Percentiles rank a stretch among this genome's conserved stretches.
These are phyloP conservation scores for Vollenhovia emeryi DNA, from an alignment of 1,140 invertebrate genomes.

Conservation along the genomic window DNA sequence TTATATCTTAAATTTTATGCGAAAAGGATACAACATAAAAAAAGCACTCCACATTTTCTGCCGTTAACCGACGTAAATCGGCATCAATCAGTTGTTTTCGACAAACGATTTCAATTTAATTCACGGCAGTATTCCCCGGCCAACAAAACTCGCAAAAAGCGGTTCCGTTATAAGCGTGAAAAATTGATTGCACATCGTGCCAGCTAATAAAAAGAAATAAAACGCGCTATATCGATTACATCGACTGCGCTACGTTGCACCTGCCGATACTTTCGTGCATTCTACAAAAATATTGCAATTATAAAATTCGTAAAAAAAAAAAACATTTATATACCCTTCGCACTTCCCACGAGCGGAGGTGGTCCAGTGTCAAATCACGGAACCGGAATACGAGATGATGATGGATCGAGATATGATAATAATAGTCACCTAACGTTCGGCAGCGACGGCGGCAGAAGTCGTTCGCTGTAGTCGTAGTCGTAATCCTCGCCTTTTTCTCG, in stretches of 20 bases:
- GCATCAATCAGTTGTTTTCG: constrained; percentile 57
- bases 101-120: constrained; percentile 56
- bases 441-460: constrained; percentile 89
- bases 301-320: constrained; percentile 23
- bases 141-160: constrained; percentile 30
- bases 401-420: constrained; percentile 34
- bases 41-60: not conserved
- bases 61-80: constrained; percentile 47
- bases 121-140: constrained; percentile 20
- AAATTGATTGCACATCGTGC: constrained; percentile 52
- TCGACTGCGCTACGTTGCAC: constrained; percentile 2
- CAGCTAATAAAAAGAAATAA: constrained; percentile 54
- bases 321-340: not conserved
- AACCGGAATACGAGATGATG: not conserved
- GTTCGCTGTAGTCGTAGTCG: constrained; percentile 89
- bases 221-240: constrained; percentile 42
- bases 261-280: constrained; percentile 16
- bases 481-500: constrained; percentile 82
- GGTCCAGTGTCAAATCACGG: constrained; percentile 4
- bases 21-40: not conserved
- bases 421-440: constrained; percentile 88
- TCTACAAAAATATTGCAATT: constrained; percentile 45
- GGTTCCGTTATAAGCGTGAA: constrained; percentile 52
- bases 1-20: not conserved
- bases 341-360: not conserved